A percentile compares a stretch with the other conserved stretches of the same genome.
These are phyloP conservation scores for Protobothrops flavoviridis DNA, from an alignment of 2,113 vertebrate genomes.

Conservation along the genomic window DNA sequence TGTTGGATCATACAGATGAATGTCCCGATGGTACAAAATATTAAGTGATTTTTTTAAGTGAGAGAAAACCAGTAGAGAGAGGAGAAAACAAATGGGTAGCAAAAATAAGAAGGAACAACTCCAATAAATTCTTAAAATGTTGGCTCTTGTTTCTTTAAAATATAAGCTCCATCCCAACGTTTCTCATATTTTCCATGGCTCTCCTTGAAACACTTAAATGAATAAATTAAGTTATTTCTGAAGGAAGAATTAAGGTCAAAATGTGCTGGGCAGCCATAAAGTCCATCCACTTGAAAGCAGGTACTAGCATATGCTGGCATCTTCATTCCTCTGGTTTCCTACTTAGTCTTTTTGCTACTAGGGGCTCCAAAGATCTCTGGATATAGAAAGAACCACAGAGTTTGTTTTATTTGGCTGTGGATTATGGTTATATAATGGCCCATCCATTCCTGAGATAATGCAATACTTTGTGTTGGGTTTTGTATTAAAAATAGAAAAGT, in stretches of 20 bases:
- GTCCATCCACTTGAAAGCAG: background rate
- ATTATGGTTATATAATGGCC: conserved; percentile 24
- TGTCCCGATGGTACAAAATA: background rate
- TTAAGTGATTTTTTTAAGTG: background rate
- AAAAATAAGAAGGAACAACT: background rate
- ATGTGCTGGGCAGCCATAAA: background rate
- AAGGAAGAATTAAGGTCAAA: background rate
- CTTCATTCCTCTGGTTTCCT: background rate
- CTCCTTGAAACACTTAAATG: background rate
- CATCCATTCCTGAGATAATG: conserved; percentile 6
- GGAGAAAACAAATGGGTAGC: no score
- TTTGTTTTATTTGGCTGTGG: background rate
- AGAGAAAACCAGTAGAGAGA: no score
- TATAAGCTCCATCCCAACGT: background rate
- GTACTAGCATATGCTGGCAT: background rate
- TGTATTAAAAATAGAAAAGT: no score
- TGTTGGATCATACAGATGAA: background rate
- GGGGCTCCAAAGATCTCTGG: background rate
- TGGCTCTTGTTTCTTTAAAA: background rate
- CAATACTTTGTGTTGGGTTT: background rate
- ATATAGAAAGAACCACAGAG: background rate
- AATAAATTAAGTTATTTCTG: background rate
- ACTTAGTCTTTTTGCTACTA: background rate
- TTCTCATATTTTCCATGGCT: background rate
- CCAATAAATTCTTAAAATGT: background rate